Conservation (phyloP, 2,797 vertebrate species). For the Paramormyrops hopkinsi region DNA sequence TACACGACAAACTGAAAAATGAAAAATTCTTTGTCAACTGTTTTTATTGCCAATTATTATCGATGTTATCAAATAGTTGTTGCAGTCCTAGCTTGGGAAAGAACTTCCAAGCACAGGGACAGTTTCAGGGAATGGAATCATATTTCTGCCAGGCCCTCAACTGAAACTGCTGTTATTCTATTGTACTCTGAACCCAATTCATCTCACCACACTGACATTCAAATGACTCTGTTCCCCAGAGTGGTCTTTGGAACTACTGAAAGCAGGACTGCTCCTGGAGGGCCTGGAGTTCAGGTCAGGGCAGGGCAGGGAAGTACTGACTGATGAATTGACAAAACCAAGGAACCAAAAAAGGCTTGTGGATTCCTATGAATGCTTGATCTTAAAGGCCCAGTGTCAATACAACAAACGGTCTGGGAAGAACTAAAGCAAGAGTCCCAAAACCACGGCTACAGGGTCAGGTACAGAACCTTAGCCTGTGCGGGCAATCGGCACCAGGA, state of each 20-base stretch:
- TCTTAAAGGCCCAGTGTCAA: neutral
- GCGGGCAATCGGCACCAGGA: neutral
- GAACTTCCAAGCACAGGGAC: neutral
- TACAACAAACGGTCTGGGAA: neutral
- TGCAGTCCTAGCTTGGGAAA: neutral
- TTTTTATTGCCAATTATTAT: neutral
- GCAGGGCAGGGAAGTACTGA: neutral
- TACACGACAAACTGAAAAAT: neutral
- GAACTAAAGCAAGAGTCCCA: neutral
- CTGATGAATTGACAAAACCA: neutral
- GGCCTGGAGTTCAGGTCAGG: neutral
- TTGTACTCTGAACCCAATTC: slow-evolving; percentile 11
- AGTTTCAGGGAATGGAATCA: neutral
- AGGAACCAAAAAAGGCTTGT: neutral
- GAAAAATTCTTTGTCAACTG: neutral
- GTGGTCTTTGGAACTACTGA: neutral
- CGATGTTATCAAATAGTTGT: neutral
- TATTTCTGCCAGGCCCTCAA: neutral
- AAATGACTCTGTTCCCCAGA: slow-evolving; percentile 3
- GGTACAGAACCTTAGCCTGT: neutral
- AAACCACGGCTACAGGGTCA: neutral
- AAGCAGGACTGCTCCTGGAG: neutral
- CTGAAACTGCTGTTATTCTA: neutral
- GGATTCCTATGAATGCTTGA: neutral
- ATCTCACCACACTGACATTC: slow-evolving; percentile 14